Conservation (phyloP, 1,140 invertebrate genomes). For the Drosophila trapezifrons region DNA sequence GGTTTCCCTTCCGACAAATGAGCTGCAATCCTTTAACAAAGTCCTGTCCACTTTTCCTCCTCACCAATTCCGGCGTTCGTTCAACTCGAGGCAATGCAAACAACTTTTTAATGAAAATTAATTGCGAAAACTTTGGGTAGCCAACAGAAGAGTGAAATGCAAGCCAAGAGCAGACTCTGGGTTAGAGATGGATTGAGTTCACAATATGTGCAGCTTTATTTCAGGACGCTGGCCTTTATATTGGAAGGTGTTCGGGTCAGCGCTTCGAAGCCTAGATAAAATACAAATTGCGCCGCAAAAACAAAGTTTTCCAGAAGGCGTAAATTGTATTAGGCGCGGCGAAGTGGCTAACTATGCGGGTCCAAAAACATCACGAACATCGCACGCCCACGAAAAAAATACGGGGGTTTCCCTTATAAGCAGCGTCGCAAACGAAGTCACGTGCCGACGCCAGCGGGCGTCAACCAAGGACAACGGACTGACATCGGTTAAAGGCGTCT, state of each 20-base stretch:
- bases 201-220: slow-evolving; percentile 22
- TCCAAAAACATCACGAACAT: slow-evolving; percentile 25
- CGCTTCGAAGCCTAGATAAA: slow-evolving; percentile 5
- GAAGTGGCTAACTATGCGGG: slow-evolving; percentile 13
- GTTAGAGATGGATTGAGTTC: slow-evolving; percentile 9
- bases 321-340: slow-evolving; percentile 45
- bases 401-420: slow-evolving; percentile 16
- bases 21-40: slow-evolving; percentile 39
- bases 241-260: slow-evolving; percentile 13
- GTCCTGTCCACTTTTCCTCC: slow-evolving; percentile 1
- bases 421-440: slow-evolving; percentile 62
- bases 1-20: slow-evolving; percentile 32
- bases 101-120: slow-evolving; percentile 74
- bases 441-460: slow-evolving; percentile 61
- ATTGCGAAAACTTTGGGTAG: slow-evolving; percentile 43
- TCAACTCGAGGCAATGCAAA: slow-evolving; percentile 45
- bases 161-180: slow-evolving; percentile 12
- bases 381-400: slow-evolving; percentile 14
- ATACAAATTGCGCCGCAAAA: slow-evolving; percentile 43
- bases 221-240: slow-evolving; percentile 23
- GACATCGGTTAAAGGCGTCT: slow-evolving; percentile 14
- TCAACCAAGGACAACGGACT: slow-evolving; percentile 30
- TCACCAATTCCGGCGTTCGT: slow-evolving; percentile 35
- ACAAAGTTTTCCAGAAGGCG: slow-evolving; percentile 36
- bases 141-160: slow-evolving; percentile 30